Conservation (phyloP, 2,113 vertebrate species). For the Callaeas wilsoni region DNA sequence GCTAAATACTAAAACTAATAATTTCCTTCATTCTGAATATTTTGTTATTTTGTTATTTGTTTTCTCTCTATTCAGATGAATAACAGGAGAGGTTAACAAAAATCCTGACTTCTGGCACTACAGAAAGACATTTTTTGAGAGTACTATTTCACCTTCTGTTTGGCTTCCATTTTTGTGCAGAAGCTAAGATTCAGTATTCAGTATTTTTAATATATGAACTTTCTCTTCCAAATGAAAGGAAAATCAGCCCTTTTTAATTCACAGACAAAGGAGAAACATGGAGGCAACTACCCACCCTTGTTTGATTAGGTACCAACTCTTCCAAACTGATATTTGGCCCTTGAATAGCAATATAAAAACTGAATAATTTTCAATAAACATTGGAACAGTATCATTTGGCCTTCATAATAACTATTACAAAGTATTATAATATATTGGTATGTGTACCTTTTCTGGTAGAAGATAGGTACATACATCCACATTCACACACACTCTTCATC, state of each 20-base stretch:
- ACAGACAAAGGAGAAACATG: background rate
- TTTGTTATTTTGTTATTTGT: background rate
- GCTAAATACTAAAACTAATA: background rate
- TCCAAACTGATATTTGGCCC: background rate
- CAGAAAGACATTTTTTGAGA: background rate
- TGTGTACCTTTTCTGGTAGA: background rate
- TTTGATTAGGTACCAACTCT: background rate
- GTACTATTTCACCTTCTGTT: background rate
- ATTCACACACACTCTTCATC: background rate
- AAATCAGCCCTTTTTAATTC: background rate
- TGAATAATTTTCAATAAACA: background rate
- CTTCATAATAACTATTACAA: background rate
- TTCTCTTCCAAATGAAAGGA: background rate
- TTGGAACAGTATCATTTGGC: background rate
- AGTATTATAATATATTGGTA: background rate
- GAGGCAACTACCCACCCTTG: background rate
- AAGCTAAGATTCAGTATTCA: background rate
- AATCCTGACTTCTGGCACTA: background rate
- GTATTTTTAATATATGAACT: background rate
- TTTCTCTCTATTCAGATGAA: background rate
- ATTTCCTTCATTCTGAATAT: background rate
- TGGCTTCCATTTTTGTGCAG: background rate
- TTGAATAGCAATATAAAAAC: background rate
- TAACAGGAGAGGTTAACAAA: background rate
- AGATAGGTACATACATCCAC: background rate